Evolutionary conservation across 1,140 invertebrate species (phyloP).

Genomic region (Aricia agestis): DNA sequence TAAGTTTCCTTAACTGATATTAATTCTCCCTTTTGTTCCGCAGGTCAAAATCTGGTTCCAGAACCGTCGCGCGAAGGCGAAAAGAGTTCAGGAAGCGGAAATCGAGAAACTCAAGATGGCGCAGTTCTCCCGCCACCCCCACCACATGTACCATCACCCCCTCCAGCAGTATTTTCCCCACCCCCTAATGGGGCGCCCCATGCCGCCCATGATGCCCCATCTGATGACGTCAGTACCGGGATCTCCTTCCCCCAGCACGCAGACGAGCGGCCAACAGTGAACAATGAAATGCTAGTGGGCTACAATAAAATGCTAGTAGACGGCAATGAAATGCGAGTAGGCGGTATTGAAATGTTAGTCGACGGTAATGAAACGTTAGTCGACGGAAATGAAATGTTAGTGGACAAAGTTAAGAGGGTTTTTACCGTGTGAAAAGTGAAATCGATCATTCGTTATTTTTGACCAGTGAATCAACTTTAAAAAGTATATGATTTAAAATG

Average conservation of each 20-base stretch:
- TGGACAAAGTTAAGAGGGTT: too few species aligned
- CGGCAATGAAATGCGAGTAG: too few species aligned
- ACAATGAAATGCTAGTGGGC: not conserved
- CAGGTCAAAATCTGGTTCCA: conserved; percentile 99
- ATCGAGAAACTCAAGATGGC: conserved; percentile 92
- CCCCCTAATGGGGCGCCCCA: conserved; percentile 60
- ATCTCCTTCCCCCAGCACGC: conserved; percentile 55
- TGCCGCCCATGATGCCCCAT: conserved; percentile 62
- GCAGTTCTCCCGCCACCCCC: conserved; percentile 71
- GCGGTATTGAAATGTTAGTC: not conserved
- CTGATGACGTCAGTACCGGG: conserved; percentile 61
- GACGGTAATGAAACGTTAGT: too few species aligned
- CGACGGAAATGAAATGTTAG: too few species aligned
- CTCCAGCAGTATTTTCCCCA: conserved; percentile 72
- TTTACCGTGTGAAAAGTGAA: too few species aligned
- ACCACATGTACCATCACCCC: conserved; percentile 69
- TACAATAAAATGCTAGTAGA: too few species aligned
- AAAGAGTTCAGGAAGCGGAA: conserved; percentile 95
- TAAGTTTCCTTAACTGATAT: too few species aligned
- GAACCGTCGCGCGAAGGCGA: conserved; percentile 96
- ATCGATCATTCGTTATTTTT: too few species aligned
- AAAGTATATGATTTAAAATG: too few species aligned
- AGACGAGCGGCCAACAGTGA: conserved; percentile 36
- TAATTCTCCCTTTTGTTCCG: conserved; percentile 44
- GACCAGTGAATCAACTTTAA: too few species aligned